Evolutionary conservation across 2,113 vertebrate genomes (phyloP).

Genomic region (Cettia cetti): DNA sequence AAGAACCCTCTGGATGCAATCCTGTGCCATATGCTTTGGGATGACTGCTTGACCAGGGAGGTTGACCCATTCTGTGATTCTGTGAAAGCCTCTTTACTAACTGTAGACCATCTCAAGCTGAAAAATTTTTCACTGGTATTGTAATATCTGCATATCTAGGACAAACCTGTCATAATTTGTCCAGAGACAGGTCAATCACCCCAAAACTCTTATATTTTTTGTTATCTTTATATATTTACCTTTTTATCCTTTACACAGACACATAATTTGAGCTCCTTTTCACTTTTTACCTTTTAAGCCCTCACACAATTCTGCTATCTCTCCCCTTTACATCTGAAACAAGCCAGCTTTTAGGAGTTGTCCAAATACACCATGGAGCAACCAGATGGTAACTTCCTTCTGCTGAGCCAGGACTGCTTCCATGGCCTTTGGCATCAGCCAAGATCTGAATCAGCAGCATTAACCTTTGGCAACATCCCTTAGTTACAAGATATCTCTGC

Average conservation of each 20-base stretch:
- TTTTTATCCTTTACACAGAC: background rate
- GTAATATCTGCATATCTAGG: background rate
- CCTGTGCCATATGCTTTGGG: background rate
- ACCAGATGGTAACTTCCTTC: background rate
- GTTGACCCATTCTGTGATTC: background rate
- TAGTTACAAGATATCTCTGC: background rate
- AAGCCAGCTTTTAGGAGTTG: background rate
- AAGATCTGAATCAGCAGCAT: background rate
- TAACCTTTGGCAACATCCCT: background rate
- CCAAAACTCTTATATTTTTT: background rate
- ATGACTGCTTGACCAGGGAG: background rate
- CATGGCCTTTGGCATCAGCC: background rate
- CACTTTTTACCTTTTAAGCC: background rate
- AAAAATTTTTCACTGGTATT: background rate
- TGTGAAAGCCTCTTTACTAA: background rate
- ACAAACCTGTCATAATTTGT: background rate
- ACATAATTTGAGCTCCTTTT: background rate
- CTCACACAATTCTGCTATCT: background rate
- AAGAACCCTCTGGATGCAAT: background rate
- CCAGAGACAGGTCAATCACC: background rate
- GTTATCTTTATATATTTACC: background rate
- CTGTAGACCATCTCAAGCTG: background rate
- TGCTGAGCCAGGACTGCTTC: background rate
- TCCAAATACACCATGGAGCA: background rate
- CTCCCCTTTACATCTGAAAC: background rate